Evolutionary conservation across 2,888 invertebrate species (phyloP).

Genomic region (Asteroscopus sphinx): DNA sequence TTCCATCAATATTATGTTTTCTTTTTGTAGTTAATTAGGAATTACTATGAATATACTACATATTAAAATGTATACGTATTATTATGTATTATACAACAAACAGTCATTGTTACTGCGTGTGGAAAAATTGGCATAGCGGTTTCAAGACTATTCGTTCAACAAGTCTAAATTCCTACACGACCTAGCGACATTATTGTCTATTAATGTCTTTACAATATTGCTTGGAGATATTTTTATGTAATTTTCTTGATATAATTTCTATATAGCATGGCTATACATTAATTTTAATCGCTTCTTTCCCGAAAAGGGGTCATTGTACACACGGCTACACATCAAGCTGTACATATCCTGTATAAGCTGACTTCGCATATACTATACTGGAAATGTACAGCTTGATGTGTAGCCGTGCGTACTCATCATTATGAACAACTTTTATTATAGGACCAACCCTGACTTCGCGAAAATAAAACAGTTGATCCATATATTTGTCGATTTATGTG

Average conservation of each 20-base stretch:
- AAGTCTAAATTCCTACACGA: conserved; percentile 68
- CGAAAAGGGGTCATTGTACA: no score
- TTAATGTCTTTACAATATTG: conserved; percentile 10
- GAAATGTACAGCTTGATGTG: no score
- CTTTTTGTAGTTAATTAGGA: conserved; percentile 27
- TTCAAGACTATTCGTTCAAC: conserved; percentile 56
- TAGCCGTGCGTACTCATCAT: no score
- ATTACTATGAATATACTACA: conserved; percentile 9
- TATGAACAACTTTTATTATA: no score
- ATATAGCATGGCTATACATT: background rate
- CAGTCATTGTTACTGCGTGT: conserved; percentile 66
- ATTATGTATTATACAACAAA: conserved; percentile 17
- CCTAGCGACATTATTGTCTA: conserved; percentile 60
- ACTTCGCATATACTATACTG: no score
- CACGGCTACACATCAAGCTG: no score
- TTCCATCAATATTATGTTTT: conserved; percentile 18
- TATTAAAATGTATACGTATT: no score
- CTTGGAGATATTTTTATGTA: conserved; percentile 1
- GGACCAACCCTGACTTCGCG: no score
- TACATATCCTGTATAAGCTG: no score
- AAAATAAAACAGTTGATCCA: no score
- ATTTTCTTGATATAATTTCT: background rate
- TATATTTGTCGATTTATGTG: no score
- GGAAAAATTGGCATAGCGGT: conserved; percentile 71
- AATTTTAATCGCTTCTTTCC: no score